Evolutionary conservation across 2,113 vertebrate species (phyloP).

Genomic region (Cercopithecus mona): DNA sequence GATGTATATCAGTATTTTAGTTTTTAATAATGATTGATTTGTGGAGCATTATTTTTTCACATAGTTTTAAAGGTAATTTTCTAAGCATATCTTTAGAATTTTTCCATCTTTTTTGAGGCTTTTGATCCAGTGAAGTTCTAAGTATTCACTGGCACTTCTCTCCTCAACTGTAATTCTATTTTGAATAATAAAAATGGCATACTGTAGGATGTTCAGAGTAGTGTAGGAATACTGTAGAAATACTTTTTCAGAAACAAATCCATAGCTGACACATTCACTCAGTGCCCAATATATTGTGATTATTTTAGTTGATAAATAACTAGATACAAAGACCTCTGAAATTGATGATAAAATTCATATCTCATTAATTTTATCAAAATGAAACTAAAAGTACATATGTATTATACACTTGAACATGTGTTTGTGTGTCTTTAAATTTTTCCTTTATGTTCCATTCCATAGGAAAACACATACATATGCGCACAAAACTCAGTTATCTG

Average conservation of each 20-base stretch:
- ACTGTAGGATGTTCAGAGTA: not conserved
- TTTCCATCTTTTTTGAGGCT: not conserved
- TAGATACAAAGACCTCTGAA: not conserved
- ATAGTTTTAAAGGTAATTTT: constrained; percentile 31
- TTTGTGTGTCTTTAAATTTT: not conserved
- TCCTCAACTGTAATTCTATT: not conserved
- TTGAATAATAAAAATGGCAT: constrained; percentile 1
- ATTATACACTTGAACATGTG: not conserved
- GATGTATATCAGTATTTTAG: not conserved
- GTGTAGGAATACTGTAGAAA: not conserved
- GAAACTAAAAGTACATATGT: not conserved
- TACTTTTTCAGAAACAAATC: not conserved
- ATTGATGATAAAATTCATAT: not conserved
- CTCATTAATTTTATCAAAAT: not conserved
- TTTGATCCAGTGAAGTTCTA: not conserved
- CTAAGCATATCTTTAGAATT: not conserved
- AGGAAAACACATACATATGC: not conserved
- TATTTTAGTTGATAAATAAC: not conserved
- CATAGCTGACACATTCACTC: not conserved
- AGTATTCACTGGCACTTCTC: not conserved
- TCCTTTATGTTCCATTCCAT: not conserved
- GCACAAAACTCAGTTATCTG: not conserved
- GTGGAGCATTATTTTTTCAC: not conserved
- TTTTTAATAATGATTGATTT: constrained; percentile 25
- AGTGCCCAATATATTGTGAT: constrained; percentile 19